Evolutionary conservation across 2,888 invertebrate species (phyloP).

Genomic region (Perizoma affinitatum): DNA sequence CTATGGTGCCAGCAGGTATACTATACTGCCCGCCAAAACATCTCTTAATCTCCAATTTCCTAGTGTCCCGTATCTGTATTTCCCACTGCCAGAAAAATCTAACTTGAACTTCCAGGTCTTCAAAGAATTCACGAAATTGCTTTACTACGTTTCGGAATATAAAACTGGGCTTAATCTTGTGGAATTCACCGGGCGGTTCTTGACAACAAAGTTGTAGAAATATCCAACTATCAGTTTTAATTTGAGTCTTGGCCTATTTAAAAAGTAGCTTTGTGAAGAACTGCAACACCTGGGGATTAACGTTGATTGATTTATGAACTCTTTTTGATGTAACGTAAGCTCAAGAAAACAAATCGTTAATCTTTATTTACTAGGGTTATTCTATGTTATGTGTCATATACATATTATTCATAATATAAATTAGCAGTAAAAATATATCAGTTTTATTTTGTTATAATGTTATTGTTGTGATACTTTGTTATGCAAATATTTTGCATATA

Average conservation of each 20-base stretch:
- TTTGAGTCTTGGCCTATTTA: conserved; percentile 27
- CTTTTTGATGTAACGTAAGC: neutral
- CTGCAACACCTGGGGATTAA: conserved; percentile 10
- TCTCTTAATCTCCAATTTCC: neutral
- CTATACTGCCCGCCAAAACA: conserved; percentile 57
- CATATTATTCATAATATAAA: too few species aligned
- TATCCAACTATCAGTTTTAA: conserved; percentile 8
- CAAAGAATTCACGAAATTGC: neutral
- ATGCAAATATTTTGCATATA: conserved; percentile 71
- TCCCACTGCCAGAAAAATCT: neutral
- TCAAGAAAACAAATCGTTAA: neutral
- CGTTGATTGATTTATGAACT: conserved; percentile 17
- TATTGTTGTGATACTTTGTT: conserved; percentile 62
- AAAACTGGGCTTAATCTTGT: neutral
- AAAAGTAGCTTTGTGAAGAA: conserved; percentile 18
- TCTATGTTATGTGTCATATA: neutral
- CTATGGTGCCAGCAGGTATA: conserved; percentile 92
- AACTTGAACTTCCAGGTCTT: neutral
- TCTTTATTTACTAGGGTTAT: conserved; percentile 6
- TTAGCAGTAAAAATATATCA: conserved; percentile 18
- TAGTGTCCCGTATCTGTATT: neutral
- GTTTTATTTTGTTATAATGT: conserved; percentile 46
- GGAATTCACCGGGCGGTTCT: conserved; percentile 18
- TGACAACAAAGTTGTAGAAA: conserved; percentile 20
- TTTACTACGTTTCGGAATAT: neutral